Conservation (phyloP, 2,797 vertebrate species). For the Varecia variegata region DNA sequence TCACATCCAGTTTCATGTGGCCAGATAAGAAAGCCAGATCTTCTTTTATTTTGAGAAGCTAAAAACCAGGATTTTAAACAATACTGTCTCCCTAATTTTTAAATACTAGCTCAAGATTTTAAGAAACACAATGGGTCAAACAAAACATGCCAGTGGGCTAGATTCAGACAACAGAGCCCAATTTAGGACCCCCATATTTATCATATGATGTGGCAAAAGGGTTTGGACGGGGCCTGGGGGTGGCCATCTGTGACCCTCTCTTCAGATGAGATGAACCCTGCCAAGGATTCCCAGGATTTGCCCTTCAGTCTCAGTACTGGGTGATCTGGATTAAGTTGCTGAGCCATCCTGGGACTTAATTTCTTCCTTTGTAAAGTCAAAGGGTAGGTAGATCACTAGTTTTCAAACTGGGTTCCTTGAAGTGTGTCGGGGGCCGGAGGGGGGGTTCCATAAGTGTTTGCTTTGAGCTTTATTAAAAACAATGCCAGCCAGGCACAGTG, state of each 20-base stretch:
- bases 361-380: neutral
- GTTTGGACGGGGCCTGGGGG: neutral
- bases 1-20: neutral
- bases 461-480: neutral
- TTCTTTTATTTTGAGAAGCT: neutral
- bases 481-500: neutral
- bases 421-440: rapidly evolving
- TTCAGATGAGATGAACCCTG: neutral
- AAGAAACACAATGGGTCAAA: neutral
- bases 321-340: neutral
- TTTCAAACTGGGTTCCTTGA: neutral
- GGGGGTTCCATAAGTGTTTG: neutral
- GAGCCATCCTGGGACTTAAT: neutral
- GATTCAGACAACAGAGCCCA: neutral
- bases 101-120: neutral
- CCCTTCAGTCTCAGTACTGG: neutral
- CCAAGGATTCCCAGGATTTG: rapidly evolving
- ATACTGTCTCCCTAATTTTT: neutral
- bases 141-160: neutral
- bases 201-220: neutral
- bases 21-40: neutral
- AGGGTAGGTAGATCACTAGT: neutral
- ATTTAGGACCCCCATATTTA: neutral
- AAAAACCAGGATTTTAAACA: neutral
- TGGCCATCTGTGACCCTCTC: neutral